These are phyloP conservation scores for Drosophila barbarae DNA, from an alignment of 2,888 invertebrate species.

Conservation along the genomic window DNA sequence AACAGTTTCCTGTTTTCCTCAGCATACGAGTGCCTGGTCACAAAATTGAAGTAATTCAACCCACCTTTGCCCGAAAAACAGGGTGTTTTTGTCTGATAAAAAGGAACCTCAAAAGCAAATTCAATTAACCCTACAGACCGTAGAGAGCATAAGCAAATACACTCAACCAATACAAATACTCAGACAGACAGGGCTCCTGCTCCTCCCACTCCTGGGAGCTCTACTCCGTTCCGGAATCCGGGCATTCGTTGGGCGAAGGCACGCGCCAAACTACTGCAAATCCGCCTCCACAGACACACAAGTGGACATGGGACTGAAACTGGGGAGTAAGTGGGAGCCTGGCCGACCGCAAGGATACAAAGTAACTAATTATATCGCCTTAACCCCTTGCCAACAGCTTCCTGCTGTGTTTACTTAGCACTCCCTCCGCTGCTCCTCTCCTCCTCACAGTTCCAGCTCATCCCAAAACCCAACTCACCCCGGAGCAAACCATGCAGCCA, in stretches of 20 bases:
- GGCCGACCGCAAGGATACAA: conserved; percentile 61
- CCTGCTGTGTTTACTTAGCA: conserved; percentile 56
- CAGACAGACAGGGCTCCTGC: conserved; percentile 26
- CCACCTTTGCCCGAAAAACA: conserved; percentile 4
- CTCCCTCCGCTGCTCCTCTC: conserved; percentile 6
- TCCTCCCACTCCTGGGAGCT: conserved; percentile 2
- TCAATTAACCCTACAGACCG: conserved; percentile 73
- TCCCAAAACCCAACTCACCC: conserved; percentile 1
- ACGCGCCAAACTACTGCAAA: conserved; percentile 62
- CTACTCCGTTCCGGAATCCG: conserved; percentile 34
- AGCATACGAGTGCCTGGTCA: not conserved
- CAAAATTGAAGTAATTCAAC: not conserved
- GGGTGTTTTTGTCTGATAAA: conserved; percentile 15
- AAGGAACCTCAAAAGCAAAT: conserved; percentile 67
- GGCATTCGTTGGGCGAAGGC: conserved; percentile 38
- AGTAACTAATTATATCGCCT: conserved; percentile 74
- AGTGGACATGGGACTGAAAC: conserved; percentile 7
- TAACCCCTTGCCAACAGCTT: conserved; percentile 37
- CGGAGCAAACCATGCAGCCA: conserved; percentile 9
- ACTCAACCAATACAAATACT: conserved; percentile 72
- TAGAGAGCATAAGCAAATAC: conserved; percentile 74
- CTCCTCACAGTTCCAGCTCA: not conserved
- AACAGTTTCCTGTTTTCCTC: conserved; percentile 4
- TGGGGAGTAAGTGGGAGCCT: conserved; percentile 6
- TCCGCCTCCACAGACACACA: conserved; percentile 35